These are phyloP conservation scores for Tautogolabrus adspersus DNA, from an alignment of 2,113 vertebrate genomes.

Conservation along the genomic window DNA sequence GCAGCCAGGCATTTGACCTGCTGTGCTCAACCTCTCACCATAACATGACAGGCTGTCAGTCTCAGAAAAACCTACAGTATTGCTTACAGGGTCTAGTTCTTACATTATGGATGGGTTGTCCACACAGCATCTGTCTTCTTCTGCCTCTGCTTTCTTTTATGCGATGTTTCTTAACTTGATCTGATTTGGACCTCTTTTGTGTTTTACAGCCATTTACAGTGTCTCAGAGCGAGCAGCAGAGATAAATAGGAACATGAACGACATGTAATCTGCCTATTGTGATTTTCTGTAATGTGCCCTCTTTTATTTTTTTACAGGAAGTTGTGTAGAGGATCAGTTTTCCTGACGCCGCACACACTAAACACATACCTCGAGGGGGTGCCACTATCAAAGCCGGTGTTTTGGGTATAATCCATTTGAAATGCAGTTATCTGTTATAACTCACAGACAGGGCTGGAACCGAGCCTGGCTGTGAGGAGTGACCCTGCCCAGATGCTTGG, in stretches of 20 bases:
- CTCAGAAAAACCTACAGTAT: constrained; percentile 54
- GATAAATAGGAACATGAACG: constrained; percentile 50
- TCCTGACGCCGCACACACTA: constrained; percentile 64
- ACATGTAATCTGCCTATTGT: constrained; percentile 56
- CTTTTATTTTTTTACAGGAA: constrained; percentile 47
- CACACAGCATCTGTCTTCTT: constrained; percentile 63
- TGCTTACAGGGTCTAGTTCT: constrained; percentile 52
- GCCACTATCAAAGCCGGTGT: constrained; percentile 74
- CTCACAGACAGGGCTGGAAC: constrained; percentile 66
- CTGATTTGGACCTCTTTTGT: constrained; percentile 50
- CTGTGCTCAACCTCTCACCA: constrained; percentile 51
- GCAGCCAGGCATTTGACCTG: constrained; percentile 12
- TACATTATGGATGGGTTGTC: constrained; percentile 73
- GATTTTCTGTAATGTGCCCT: constrained; percentile 45
- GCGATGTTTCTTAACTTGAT: constrained; percentile 41
- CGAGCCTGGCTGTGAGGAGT: constrained; percentile 61
- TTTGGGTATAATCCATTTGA: constrained; percentile 74
- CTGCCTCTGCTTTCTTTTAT: constrained; percentile 36
- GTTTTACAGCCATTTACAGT: constrained; percentile 43
- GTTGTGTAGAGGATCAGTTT: constrained; percentile 67
- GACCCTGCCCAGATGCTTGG: constrained; percentile 77
- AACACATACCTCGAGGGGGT: constrained; percentile 67
- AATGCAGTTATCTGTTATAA: constrained; percentile 74
- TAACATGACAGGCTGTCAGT: constrained; percentile 69
- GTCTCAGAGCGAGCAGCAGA: constrained; percentile 48